phyloP scores from a whole-genome alignment of 2,113 vertebrate species.

The Cynocephalus volans region DNA sequence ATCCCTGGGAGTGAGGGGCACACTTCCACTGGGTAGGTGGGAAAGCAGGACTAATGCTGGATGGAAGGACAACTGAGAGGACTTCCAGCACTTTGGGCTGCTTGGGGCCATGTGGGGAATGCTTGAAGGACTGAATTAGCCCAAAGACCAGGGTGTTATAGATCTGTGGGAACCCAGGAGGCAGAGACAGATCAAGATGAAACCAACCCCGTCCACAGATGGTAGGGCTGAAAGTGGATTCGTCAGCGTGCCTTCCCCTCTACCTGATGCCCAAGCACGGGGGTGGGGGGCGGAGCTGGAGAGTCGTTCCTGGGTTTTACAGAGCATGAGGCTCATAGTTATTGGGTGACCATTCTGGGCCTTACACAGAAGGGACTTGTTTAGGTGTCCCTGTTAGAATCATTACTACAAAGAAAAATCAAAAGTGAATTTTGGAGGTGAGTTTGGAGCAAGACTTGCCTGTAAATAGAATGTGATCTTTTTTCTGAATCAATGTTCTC shows the following conservation, averaged over 20 bases:
- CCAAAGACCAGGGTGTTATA: background rate
- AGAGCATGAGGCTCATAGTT: background rate
- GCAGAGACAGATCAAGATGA: background rate
- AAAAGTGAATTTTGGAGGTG: slow-evolving; percentile 29
- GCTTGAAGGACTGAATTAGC: background rate
- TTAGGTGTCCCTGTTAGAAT: background rate
- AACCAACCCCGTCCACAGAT: background rate
- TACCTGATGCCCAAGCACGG: accelerated
- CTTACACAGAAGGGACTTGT: background rate
- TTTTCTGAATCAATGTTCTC: background rate
- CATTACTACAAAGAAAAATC: background rate
- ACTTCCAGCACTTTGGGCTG: background rate
- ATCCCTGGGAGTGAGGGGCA: background rate
- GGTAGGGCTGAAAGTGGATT: background rate
- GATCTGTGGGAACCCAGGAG: background rate
- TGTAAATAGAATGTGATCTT: background rate
- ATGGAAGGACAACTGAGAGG: background rate
- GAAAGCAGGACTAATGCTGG: background rate
- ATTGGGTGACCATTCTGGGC: background rate
- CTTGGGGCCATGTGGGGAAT: background rate
- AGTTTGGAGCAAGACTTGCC: background rate
- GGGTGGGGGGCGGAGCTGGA: accelerated
- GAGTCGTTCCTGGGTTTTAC: no score
- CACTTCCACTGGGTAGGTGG: background rate
- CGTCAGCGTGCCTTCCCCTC: background rate